These are phyloP conservation scores for Syrista parreyssii DNA, from an alignment of 2,888 invertebrate species.

Conservation along the genomic window DNA sequence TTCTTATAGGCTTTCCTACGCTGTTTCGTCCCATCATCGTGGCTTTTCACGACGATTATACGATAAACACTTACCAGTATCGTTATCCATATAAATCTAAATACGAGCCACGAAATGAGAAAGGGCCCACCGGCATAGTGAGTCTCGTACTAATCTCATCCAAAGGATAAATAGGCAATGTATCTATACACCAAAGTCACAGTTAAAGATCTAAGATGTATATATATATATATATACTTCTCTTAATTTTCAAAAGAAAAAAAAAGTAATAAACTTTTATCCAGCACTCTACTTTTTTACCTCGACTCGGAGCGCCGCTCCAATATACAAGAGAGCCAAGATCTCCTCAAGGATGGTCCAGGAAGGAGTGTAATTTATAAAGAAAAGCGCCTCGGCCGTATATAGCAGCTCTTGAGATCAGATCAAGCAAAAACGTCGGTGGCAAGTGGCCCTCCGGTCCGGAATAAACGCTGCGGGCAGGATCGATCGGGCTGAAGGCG, in stretches of 20 bases:
- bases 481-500: constrained; percentile 20
- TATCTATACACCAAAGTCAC: neutral
- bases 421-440: constrained; percentile 3
- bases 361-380: neutral
- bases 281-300: neutral
- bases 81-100: constrained; percentile 4
- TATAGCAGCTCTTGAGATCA: neutral
- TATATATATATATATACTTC: neutral
- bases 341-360: neutral
- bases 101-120: neutral
- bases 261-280: neutral
- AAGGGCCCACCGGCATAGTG: neutral
- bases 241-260: neutral
- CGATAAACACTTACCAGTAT: constrained; percentile 10
- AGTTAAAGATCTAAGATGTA: neutral
- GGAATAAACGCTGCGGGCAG: neutral
- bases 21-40: constrained; percentile 27
- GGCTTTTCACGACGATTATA: constrained; percentile 43
- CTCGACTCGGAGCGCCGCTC: neutral
- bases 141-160: neutral
- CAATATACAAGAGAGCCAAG: neutral
- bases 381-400: neutral
- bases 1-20: neutral
- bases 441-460: neutral
- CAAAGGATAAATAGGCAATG: neutral